Evolutionary conservation across 2,113 vertebrate species (phyloP).

Genomic region (Nothoprocta pentlandii): DNA sequence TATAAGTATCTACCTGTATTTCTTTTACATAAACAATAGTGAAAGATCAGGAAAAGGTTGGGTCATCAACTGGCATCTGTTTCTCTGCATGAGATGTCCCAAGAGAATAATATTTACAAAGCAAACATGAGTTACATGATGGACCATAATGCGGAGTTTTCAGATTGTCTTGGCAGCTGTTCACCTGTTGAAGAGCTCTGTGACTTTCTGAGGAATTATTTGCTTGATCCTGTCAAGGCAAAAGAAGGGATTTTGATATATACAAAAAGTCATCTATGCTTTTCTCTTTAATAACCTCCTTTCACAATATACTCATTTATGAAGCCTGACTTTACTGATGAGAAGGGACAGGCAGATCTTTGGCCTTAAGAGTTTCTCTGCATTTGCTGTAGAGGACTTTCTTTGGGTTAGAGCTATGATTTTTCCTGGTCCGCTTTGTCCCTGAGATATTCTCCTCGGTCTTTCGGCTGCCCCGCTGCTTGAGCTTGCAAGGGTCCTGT

Average conservation of each 20-base stretch:
- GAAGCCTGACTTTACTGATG: slow-evolving; percentile 76
- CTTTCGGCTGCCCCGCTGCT: rapidly evolving
- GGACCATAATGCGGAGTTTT: slow-evolving; percentile 66
- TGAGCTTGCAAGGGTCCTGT: background rate
- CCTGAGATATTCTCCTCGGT: background rate
- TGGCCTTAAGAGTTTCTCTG: slow-evolving; percentile 72
- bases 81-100: slow-evolving; percentile 51
- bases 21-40: slow-evolving; percentile 44
- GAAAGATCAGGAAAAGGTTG: slow-evolving; percentile 35
- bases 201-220: slow-evolving; percentile 70
- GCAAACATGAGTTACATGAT: slow-evolving; percentile 58
- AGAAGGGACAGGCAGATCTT: slow-evolving; percentile 76
- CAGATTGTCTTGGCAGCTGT: slow-evolving; percentile 74
- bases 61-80: slow-evolving; percentile 51
- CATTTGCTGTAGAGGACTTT: slow-evolving; percentile 37
- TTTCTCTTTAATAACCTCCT: slow-evolving; percentile 67
- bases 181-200: slow-evolving; percentile 73
- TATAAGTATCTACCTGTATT: slow-evolving; percentile 41
- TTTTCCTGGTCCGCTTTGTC: slow-evolving; percentile 38
- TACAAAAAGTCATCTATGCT: slow-evolving; percentile 67
- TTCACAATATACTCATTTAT: slow-evolving; percentile 70
- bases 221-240: slow-evolving; percentile 71
- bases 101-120: slow-evolving; percentile 45
- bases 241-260: slow-evolving; percentile 64
- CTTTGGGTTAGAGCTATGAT: slow-evolving; percentile 53